Evolutionary conservation across 2,888 invertebrate genomes (phyloP).

Genomic region (Eristalis arbustorum): DNA sequence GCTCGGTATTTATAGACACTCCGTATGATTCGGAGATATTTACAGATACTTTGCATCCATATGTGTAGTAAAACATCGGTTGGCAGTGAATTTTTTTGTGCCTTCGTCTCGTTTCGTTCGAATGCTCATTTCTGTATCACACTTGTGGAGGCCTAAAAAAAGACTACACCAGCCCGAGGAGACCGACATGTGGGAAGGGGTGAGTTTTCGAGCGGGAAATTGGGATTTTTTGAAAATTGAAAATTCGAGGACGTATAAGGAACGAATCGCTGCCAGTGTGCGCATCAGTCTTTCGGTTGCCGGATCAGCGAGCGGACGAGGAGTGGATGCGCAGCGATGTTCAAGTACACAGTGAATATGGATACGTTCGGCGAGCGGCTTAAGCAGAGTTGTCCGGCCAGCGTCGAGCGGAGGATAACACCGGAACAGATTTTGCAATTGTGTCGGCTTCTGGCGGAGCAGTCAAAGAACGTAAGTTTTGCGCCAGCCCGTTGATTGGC

Average conservation of each 20-base stretch:
- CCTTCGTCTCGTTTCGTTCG: constrained; percentile 26
- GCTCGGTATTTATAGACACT: constrained; percentile 60
- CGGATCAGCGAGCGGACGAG: constrained; percentile 58
- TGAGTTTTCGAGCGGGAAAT: constrained; percentile 68
- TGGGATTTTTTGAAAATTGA: constrained; percentile 30
- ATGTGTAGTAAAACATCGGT: constrained; percentile 56
- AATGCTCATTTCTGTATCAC: constrained; percentile 54
- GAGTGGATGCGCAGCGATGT: constrained; percentile 25
- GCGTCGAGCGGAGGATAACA: constrained; percentile 73
- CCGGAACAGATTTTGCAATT: constrained; percentile 75
- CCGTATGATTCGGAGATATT: constrained; percentile 59
- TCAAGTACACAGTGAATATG: constrained; percentile 53
- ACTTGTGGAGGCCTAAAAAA: constrained; percentile 67
- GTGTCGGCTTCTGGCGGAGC: constrained; percentile 77
- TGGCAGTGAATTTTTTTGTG: constrained; percentile 54
- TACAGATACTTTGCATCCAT: constrained; percentile 69
- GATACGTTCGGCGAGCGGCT: constrained; percentile 57
- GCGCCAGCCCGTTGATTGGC: neutral
- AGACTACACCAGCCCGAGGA: constrained; percentile 30
- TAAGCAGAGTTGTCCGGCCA: neutral
- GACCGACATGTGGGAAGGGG: constrained; percentile 59
- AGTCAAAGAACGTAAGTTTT: constrained; percentile 72
- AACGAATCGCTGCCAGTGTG: constrained; percentile 59
- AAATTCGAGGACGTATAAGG: constrained; percentile 69
- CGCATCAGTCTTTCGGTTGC: constrained; percentile 63